These are phyloP conservation scores for Ditula angustiorana DNA, from an alignment of 2,888 invertebrate species.

Conservation along the genomic window DNA sequence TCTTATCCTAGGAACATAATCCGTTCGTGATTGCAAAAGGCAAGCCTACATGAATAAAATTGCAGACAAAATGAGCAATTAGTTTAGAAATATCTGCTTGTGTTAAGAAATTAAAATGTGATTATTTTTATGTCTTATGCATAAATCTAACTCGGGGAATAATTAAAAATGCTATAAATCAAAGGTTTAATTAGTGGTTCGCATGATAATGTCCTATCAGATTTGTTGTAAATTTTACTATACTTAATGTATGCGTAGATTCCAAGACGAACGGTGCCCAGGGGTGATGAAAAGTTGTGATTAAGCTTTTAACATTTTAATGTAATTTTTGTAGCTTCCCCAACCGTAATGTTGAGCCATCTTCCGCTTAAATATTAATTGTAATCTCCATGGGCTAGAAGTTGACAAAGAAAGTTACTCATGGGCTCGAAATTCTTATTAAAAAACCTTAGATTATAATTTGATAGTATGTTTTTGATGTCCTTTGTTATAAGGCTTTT, in stretches of 20 bases:
- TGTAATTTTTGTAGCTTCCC: conserved; percentile 29
- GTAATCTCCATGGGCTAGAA: conserved; percentile 45
- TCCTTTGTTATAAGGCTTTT: conserved; percentile 12
- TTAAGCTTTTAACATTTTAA: conserved; percentile 31
- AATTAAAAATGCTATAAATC: background rate
- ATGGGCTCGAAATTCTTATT: conserved; percentile 1
- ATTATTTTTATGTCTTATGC: background rate
- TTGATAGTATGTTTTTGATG: conserved; percentile 22
- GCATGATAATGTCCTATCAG: conserved; percentile 6
- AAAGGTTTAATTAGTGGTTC: conserved; percentile 9
- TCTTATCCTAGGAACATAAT: too few relatives aligned
- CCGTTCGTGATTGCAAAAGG: too few relatives aligned
- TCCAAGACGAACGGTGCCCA: conserved; percentile 12
- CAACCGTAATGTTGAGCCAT: conserved; percentile 46
- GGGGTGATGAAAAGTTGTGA: conserved; percentile 25
- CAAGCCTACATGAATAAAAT: too few relatives aligned
- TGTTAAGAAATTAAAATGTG: too few relatives aligned
- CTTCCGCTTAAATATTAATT: conserved; percentile 51
- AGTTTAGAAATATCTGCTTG: too few relatives aligned
- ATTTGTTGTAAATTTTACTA: background rate
- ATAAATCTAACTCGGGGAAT: background rate
- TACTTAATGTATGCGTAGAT: conserved; percentile 17
- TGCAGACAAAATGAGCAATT: too few relatives aligned
- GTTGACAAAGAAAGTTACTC: conserved; percentile 20
- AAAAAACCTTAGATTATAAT: conserved; percentile 14